Conservation (phyloP, 2,797 vertebrate species). For the Poeciliopsis turneri region DNA sequence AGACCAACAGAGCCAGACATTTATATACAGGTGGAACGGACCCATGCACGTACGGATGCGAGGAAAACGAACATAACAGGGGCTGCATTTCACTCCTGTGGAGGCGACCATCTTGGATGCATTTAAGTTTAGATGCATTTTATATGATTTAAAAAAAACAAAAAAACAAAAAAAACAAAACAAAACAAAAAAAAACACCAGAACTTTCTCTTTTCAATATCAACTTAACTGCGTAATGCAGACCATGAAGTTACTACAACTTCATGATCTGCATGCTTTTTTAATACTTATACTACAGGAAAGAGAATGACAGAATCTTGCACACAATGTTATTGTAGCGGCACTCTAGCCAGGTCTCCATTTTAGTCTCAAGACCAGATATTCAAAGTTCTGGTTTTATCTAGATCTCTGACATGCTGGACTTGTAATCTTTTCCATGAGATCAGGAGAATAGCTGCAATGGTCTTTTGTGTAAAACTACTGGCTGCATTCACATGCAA, state of each 20-base stretch:
- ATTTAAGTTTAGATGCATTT: neutral
- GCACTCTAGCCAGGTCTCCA: neutral
- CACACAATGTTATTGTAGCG: neutral
- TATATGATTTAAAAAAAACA: neutral
- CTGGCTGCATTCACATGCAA: neutral
- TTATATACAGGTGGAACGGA: slow-evolving; percentile 53
- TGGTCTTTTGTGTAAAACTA: neutral
- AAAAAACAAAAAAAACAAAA: too few relatives aligned
- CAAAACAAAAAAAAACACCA: slow-evolving; percentile 2
- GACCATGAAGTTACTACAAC: neutral
- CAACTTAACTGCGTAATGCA: neutral
- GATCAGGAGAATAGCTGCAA: neutral
- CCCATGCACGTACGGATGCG: slow-evolving; percentile 50
- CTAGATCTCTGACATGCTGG: neutral
- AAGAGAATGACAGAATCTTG: neutral
- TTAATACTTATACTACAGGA: neutral
- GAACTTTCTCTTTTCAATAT: slow-evolving; percentile 8
- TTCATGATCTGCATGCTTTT: neutral
- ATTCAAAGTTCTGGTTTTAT: neutral
- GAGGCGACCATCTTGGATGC: neutral
- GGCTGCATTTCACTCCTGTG: slow-evolving; percentile 53
- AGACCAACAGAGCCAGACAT: slow-evolving; percentile 22
- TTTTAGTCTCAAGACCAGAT: neutral
- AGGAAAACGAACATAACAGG: slow-evolving; percentile 33
- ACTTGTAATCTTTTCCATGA: neutral